Evolutionary conservation across 1,140 invertebrate species (phyloP), one percentile per base, ranked within the genome.

Genomic region (Drosophila bocqueti): DNA sequence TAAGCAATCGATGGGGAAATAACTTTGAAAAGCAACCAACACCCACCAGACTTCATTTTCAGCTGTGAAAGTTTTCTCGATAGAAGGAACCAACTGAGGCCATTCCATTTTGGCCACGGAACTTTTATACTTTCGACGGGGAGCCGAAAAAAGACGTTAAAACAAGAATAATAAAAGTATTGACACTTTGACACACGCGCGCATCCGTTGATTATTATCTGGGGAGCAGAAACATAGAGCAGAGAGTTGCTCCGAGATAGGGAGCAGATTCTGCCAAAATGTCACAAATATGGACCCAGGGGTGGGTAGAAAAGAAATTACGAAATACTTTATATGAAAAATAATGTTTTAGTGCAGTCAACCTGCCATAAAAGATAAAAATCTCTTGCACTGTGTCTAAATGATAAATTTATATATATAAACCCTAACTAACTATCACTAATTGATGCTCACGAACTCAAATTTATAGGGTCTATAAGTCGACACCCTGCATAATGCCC

Each of bases 41-140:
- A 89, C 84, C 60, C 47, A 87, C 84, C 81, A 71, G 81, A 63
- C 62, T 87, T 87, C 84, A 87, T 87, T 47, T 79, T 90, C 52
- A 49, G 65, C 64, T 52, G 46, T 58, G 81, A 52, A 75, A 65
- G 84, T 81, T 81, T 81, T 80, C 49, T 65, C 46, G 24, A 18
- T 62, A 62, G 43, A 78, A 78, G 52, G 74, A 52, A 61, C 52
- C 50, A 78, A 78, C 75, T 90, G 81, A 90, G 74, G 43, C 55
- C 43, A 24, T 8, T n/a, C 8, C 52, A n/a, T n/a, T 36, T 36
- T 24, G 38, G 31, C 29, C n/a, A 26, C 54, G 66, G 57, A 61
- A 62, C 61, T 87, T 87, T 84, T 87, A 87, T 87, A 84, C 77
- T 63, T 65, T 55, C 52, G 21, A 43, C 26, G 36, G 45, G 18